phyloP scores from a whole-genome alignment of 2,797 vertebrate species.

The Heteromormyrus szaboi region DNA sequence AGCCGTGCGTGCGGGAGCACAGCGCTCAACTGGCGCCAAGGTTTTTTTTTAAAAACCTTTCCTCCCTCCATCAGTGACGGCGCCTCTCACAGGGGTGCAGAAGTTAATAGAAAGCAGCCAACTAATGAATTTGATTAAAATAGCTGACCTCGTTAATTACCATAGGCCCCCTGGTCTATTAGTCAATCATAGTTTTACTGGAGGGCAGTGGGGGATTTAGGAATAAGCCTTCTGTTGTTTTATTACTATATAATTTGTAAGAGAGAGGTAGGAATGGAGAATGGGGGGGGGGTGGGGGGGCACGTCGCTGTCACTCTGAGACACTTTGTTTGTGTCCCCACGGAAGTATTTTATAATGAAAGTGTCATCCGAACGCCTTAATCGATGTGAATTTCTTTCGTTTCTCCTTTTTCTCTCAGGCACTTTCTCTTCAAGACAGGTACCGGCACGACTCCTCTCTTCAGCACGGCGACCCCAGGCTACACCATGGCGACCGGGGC shows the following conservation, averaged over 20 bases:
- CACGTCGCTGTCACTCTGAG: background rate
- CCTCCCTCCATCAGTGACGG: background rate
- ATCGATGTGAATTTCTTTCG: background rate
- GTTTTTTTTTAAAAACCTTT: slow-evolving; percentile 11
- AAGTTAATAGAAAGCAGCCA: slow-evolving; percentile 26
- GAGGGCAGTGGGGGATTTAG: slow-evolving; percentile 12
- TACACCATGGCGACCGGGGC: slow-evolving; percentile 99
- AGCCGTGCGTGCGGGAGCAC: background rate
- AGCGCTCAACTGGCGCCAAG: background rate
- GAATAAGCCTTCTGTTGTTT: slow-evolving; percentile 18
- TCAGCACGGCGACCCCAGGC: slow-evolving; percentile 94
- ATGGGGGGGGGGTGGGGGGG: background rate
- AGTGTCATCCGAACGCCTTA: background rate
- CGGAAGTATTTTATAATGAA: background rate
- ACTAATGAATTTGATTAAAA: slow-evolving; percentile 48
- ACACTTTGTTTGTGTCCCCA: background rate
- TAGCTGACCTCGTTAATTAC: slow-evolving; percentile 59
- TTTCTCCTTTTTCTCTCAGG: slow-evolving; percentile 54
- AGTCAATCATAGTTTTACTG: slow-evolving; percentile 38
- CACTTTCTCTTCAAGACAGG: slow-evolving; percentile 99
- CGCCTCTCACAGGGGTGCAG: slow-evolving; percentile 22
- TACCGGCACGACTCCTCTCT: slow-evolving; percentile 96
- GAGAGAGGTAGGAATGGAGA: background rate
- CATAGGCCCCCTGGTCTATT: slow-evolving; percentile 38
- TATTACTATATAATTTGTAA: slow-evolving; percentile 10